Percentiles rank a stretch among this genome's conserved stretches.
Evolutionary conservation across 2,888 invertebrate species (phyloP).

Genomic region (Hypercompe scribonia): DNA sequence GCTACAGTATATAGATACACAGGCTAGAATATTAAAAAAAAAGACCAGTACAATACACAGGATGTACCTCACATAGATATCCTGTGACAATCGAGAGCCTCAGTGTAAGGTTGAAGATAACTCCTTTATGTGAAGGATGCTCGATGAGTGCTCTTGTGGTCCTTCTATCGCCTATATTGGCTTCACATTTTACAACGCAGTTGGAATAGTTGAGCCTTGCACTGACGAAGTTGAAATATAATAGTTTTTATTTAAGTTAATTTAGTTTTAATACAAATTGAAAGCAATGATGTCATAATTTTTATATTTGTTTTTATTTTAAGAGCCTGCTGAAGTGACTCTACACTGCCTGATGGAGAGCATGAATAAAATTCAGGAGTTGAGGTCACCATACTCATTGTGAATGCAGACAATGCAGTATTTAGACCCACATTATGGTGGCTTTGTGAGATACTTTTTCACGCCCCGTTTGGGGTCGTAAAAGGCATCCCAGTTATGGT

Average conservation of each 20-base stretch:
- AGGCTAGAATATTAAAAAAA: slow-evolving; percentile 15
- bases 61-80: slow-evolving; percentile 37
- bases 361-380: no score
- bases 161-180: slow-evolving; percentile 39
- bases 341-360: no score
- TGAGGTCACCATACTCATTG: no score
- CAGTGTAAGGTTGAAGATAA: slow-evolving; percentile 56
- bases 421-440: no score
- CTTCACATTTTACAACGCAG: slow-evolving; percentile 51
- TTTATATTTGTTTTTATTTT: no score
- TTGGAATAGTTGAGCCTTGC: slow-evolving; percentile 21
- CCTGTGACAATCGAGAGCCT: slow-evolving; percentile 55
- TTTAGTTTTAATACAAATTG: not conserved
- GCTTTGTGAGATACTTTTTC: no score
- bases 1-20: not conserved
- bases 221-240: slow-evolving; percentile 4
- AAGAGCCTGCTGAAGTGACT: no score
- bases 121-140: slow-evolving; percentile 67
- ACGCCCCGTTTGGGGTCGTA: no score
- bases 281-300: not conserved
- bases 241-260: slow-evolving; percentile 5
- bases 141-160: slow-evolving; percentile 47
- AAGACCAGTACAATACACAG: slow-evolving; percentile 17
- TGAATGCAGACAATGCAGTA: no score
- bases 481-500: no score